Conservation (phyloP, 64 coral and sea anemone species). For the Dendrophyllia cribrosa region DNA sequence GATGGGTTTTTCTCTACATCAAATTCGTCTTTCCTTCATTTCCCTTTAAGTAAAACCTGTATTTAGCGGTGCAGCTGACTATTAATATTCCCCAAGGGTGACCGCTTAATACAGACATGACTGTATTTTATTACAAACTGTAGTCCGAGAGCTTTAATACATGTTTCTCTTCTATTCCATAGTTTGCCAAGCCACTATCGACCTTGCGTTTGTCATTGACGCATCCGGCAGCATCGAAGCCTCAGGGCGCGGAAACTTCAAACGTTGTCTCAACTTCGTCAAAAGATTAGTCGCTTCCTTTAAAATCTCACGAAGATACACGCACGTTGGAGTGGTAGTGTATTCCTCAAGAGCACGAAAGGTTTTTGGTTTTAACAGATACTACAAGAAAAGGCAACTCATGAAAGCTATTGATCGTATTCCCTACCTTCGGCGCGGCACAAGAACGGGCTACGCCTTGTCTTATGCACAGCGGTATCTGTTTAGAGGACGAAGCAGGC, state of each 20-base stretch:
- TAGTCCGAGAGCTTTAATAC: not conserved
- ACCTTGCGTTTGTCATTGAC: conserved; percentile 58
- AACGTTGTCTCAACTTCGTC: conserved; percentile 64
- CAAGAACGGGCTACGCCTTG: conserved; percentile 50
- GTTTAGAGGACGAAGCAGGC: conserved; percentile 20
- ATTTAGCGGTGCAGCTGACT: too few relatives aligned
- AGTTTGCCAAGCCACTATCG: conserved; percentile 62
- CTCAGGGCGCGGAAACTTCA: conserved; percentile 67
- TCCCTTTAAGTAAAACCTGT: too few relatives aligned
- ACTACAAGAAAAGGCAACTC: conserved; percentile 33
- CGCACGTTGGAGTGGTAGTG: conserved; percentile 46
- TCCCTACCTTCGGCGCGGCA: conserved; percentile 40
- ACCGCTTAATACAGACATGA: too few relatives aligned
- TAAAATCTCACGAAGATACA: conserved; percentile 38
- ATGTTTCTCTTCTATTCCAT: not conserved
- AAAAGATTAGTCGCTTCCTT: conserved; percentile 63
- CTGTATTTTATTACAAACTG: too few relatives aligned
- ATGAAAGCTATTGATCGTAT: conserved; percentile 62
- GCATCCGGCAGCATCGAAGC: conserved; percentile 68
- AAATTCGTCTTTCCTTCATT: too few relatives aligned
- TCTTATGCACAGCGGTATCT: conserved; percentile 40
- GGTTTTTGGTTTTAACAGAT: conserved; percentile 38
- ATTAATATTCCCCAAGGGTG: too few relatives aligned
- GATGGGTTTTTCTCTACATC: too few relatives aligned
- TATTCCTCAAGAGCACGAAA: conserved; percentile 25